These are phyloP conservation scores for Micronisus gabar DNA, from an alignment of 2,113 vertebrate species.

Conservation along the genomic window DNA sequence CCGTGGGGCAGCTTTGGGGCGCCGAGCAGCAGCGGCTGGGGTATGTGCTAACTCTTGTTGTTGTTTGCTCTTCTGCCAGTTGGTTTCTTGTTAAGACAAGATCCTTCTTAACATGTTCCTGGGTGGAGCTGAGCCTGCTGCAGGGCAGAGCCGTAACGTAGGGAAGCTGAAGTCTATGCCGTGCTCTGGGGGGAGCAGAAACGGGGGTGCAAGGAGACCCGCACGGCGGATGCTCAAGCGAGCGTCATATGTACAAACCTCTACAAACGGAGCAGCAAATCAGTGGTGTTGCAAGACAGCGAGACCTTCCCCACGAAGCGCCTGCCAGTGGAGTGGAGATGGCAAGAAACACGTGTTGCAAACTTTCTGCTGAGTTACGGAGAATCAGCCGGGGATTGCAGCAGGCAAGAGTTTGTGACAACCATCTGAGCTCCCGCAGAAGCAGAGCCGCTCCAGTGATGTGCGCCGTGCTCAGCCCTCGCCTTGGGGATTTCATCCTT, in stretches of 20 bases:
- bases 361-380: neutral
- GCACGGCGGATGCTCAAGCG: accelerated
- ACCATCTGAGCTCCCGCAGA: accelerated
- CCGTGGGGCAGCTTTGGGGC: neutral
- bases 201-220: neutral
- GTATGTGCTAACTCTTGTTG: neutral
- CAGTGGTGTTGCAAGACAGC: neutral
- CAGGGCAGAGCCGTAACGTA: neutral
- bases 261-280: neutral
- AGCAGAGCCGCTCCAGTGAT: neutral
- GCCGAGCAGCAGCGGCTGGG: neutral
- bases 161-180: neutral
- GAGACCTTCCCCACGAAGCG: neutral
- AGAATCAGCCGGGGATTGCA: accelerated
- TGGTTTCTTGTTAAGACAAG: neutral
- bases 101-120: neutral
- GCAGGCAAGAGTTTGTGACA: neutral
- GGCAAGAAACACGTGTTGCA: neutral
- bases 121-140: neutral
- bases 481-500: neutral
- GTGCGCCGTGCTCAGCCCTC: neutral
- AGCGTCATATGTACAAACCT: accelerated
- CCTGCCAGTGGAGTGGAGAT: accelerated
- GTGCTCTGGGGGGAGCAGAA: neutral
- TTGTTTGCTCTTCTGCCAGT: neutral